Percentiles rank a stretch among this genome's conserved stretches.
phyloP scores from a whole-genome alignment of 2,113 vertebrate species.

The Stegostoma tigrinum region DNA sequence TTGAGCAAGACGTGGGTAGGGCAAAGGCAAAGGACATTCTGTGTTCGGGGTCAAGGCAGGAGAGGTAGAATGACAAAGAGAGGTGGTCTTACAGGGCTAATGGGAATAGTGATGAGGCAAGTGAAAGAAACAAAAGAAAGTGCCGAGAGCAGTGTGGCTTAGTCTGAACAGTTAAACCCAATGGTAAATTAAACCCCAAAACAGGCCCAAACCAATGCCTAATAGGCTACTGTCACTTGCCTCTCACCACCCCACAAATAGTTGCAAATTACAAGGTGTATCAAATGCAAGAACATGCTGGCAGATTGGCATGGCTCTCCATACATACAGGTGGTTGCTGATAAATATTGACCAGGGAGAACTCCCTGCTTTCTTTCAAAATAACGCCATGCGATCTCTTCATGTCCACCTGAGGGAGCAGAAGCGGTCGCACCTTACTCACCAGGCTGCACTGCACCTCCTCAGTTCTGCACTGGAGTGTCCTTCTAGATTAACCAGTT shows the following conservation, averaged over 20 bases:
- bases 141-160: not conserved
- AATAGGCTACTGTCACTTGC: not conserved
- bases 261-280: not conserved
- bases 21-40: not conserved
- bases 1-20: not conserved
- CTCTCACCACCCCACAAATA: too few species aligned
- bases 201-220: not conserved
- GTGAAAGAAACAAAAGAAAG: not conserved
- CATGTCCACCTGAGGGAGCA: not conserved
- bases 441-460: not conserved
- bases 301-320: not conserved
- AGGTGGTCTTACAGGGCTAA: not conserved
- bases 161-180: not conserved
- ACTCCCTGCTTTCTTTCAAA: too few species aligned
- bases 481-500: not conserved
- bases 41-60: too few species aligned
- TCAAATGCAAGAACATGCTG: not conserved
- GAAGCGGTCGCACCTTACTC: not conserved
- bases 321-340: not conserved
- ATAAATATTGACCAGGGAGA: not conserved
- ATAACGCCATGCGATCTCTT: not conserved
- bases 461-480: not conserved
- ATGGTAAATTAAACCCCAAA: not conserved
- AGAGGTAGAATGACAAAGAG: not conserved
- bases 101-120: not conserved